A percentile compares a stretch with the other conserved stretches of the same genome.
Evolutionary conservation across 2,888 invertebrate genomes (phyloP).

Genomic region (Tryphoninae sp.): DNA sequence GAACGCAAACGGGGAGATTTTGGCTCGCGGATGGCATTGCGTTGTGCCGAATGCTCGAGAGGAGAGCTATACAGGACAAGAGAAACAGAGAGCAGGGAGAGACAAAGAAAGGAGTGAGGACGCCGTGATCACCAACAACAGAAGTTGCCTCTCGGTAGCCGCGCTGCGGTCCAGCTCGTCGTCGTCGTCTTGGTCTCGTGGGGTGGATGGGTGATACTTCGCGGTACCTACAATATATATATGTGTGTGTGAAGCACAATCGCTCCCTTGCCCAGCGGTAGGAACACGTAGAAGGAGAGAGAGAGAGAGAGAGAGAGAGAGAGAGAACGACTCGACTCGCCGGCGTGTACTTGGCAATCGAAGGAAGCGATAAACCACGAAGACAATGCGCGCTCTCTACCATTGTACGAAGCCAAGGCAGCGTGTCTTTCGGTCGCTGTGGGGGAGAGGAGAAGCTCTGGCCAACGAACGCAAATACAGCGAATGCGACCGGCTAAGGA

Average conservation of each 20-base stretch:
- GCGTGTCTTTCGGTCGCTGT: slow-evolving; percentile 58
- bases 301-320: slow-evolving; percentile 25
- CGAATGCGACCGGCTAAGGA: slow-evolving; percentile 52
- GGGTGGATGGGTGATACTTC: slow-evolving; percentile 38
- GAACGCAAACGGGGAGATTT: not conserved
- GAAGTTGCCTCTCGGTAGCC: slow-evolving; percentile 44
- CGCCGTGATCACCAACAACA: slow-evolving; percentile 45
- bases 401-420: slow-evolving; percentile 61
- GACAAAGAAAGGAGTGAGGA: slow-evolving; percentile 34
- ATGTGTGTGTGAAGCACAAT: not conserved
- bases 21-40: not conserved
- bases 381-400: slow-evolving; percentile 73
- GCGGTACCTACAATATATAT: slow-evolving; percentile 1
- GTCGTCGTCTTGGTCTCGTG: slow-evolving; percentile 29
- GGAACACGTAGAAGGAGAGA: slow-evolving; percentile 8
- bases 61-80: slow-evolving; percentile 2
- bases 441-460: slow-evolving; percentile 51
- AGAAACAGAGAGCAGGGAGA: slow-evolving; percentile 5
- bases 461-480: slow-evolving; percentile 48
- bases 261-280: slow-evolving; percentile 31
- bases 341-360: slow-evolving; percentile 79
- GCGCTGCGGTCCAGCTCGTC: slow-evolving; percentile 44
- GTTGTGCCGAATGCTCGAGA: not conserved
- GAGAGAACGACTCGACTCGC: slow-evolving; percentile 63
- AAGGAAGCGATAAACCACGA: slow-evolving; percentile 79